A percentile compares a stretch with the other conserved stretches of the same genome.
Evolutionary conservation across 1,140 invertebrate species (phyloP).

Genomic region (Globodera ellingtonae): DNA sequence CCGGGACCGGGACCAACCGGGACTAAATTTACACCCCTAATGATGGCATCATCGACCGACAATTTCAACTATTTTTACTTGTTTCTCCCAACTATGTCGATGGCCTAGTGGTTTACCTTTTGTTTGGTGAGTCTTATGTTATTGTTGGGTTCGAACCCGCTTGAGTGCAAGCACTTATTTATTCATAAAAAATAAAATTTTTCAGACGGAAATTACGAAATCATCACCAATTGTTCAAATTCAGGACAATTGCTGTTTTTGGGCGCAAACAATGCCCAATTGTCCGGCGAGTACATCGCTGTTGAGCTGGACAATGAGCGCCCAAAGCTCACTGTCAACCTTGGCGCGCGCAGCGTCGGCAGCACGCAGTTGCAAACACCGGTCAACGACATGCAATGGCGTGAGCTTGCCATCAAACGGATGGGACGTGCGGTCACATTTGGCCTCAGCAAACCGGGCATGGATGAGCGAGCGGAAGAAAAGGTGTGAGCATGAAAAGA

Average conservation of each 20-base stretch:
- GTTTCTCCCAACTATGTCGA: too few relatives aligned
- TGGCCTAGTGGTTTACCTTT: too few relatives aligned
- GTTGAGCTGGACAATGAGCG: constrained; percentile 85
- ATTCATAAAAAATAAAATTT: too few relatives aligned
- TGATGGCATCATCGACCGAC: too few relatives aligned
- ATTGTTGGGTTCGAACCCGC: too few relatives aligned
- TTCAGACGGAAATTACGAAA: constrained; percentile 15
- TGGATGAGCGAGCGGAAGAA: constrained; percentile 38
- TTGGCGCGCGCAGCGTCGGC: constrained; percentile 80
- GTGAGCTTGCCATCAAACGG: constrained; percentile 83
- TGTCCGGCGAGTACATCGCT: constrained; percentile 85
- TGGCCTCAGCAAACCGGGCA: constrained; percentile 72
- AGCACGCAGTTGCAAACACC: constrained; percentile 69
- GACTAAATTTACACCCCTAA: too few relatives aligned
- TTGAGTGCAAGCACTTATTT: too few relatives aligned
- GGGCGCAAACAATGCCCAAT: constrained; percentile 71
- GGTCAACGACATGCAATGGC: constrained; percentile 79
- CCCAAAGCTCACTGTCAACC: constrained; percentile 81
- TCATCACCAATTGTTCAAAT: constrained; percentile 27
- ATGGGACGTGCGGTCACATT: constrained; percentile 79
- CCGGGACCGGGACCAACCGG: too few relatives aligned
- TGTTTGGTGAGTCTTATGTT: too few relatives aligned
- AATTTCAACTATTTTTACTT: too few relatives aligned
- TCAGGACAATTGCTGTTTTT: constrained; percentile 49
- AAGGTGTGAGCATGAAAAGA: neutral